Conservation (phyloP, 2,113 vertebrate species). For the Oryzias javanicus region DNA sequence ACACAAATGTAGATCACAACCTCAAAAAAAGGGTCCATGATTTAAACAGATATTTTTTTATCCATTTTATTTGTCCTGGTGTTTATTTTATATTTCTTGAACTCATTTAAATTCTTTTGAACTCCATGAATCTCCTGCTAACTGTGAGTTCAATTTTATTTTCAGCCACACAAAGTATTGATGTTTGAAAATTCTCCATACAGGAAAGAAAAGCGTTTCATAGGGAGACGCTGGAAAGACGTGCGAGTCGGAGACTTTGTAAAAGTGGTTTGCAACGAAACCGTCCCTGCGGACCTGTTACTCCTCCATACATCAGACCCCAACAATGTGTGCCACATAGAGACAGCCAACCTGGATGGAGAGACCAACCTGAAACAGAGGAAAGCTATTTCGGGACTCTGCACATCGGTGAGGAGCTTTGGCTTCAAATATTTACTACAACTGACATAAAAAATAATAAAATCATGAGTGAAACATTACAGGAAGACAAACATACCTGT, state of each 20-base stretch:
- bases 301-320: conserved; percentile 87
- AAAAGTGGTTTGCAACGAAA: conserved; percentile 85
- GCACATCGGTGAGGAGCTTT: conserved; percentile 51
- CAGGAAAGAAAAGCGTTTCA: conserved; percentile 79
- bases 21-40: too few species aligned
- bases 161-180: neutral
- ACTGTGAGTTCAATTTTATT: too few species aligned
- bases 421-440: too few species aligned
- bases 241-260: conserved; percentile 91
- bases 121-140: too few species aligned
- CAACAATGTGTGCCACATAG: conserved; percentile 84
- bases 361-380: conserved; percentile 96
- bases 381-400: conserved; percentile 58
- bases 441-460: too few species aligned
- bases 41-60: too few species aligned
- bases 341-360: conserved; percentile 90
- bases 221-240: conserved; percentile 87
- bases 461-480: too few species aligned
- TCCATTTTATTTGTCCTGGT: too few species aligned
- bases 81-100: neutral
- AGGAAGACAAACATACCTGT: conserved; percentile 3
- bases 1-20: conserved; percentile 1
- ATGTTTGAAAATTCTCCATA: conserved; percentile 14
- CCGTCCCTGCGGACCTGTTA: conserved; percentile 90
- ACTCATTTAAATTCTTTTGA: too few species aligned